phyloP scores from a whole-genome alignment of 2,888 invertebrate species.

The Ramazzottius varieornatus region DNA sequence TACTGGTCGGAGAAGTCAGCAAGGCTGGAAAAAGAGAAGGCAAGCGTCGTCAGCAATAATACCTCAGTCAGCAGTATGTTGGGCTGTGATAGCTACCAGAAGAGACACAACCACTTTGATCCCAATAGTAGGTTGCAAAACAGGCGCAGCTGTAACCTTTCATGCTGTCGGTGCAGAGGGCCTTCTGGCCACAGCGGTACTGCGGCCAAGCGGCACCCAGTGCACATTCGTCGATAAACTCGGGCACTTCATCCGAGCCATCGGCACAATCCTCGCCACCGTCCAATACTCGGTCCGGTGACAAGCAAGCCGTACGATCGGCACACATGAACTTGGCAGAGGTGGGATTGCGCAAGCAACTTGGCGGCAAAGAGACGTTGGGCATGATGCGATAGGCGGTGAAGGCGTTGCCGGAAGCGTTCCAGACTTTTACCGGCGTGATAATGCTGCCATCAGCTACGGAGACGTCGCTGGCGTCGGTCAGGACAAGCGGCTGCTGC shows the following conservation, averaged over 20 bases:
- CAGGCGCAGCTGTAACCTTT: neutral
- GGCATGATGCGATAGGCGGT: neutral
- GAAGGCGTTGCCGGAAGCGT: neutral
- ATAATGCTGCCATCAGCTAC: neutral
- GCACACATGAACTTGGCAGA: neutral
- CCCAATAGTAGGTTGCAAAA: neutral
- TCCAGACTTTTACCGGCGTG: neutral
- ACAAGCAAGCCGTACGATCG: neutral
- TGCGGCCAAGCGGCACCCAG: neutral
- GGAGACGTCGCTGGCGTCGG: neutral
- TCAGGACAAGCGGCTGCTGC: neutral
- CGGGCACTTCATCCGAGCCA: neutral
- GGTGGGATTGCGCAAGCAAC: neutral
- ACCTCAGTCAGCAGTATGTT: too few species aligned
- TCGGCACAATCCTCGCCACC: neutral
- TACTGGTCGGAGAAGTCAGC: too few species aligned
- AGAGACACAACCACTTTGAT: neutral
- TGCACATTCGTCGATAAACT: neutral
- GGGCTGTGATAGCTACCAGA: too few species aligned
- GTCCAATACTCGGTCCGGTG: neutral
- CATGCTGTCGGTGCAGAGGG: neutral
- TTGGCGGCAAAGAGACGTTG: neutral
- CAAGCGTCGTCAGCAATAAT: too few species aligned
- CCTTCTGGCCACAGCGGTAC: neutral
- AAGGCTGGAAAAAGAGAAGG: too few species aligned